A percentile compares a stretch with the other conserved stretches of the same genome.
phyloP scores from a whole-genome alignment of 1,140 invertebrate species.

The Heliothis subflexa region DNA sequence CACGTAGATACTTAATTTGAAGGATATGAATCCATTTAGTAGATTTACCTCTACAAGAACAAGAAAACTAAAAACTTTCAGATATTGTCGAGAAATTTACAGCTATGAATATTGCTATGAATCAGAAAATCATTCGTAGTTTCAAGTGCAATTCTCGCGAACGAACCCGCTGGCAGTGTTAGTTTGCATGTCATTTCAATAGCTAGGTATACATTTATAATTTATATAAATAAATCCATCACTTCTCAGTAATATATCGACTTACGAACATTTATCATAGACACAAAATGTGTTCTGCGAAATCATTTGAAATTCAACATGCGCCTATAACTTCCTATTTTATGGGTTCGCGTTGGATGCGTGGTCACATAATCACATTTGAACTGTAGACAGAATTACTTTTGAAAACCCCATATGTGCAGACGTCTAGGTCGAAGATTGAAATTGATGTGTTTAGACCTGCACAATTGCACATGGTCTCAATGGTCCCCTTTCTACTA shows the following conservation, averaged over 20 bases:
- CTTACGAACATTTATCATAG: slow-evolving; percentile 41
- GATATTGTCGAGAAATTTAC: background rate
- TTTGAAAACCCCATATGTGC: background rate
- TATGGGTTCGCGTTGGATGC: slow-evolving; percentile 40
- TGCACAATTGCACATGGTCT: background rate
- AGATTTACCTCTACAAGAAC: background rate
- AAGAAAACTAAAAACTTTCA: background rate
- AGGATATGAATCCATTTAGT: too few relatives aligned
- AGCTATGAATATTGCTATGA: background rate
- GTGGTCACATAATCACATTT: slow-evolving; percentile 42
- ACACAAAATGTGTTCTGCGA: slow-evolving; percentile 52
- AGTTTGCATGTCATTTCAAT: slow-evolving; percentile 40
- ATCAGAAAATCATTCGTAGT: background rate
- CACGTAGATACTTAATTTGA: background rate
- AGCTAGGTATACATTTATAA: slow-evolving; percentile 47
- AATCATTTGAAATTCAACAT: slow-evolving; percentile 53
- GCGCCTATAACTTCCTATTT: slow-evolving; percentile 47
- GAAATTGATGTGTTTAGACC: background rate
- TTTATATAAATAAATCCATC: slow-evolving; percentile 46
- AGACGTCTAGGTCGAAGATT: background rate
- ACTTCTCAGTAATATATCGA: slow-evolving; percentile 33
- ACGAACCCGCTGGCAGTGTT: slow-evolving; percentile 7
- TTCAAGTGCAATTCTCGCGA: slow-evolving; percentile 22
- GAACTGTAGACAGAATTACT: slow-evolving; percentile 17
- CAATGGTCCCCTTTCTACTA: slow-evolving; percentile 15